Evolutionary conservation across 2,113 vertebrate species (phyloP).

Genomic region (Oxygymnocypris stewartii): DNA sequence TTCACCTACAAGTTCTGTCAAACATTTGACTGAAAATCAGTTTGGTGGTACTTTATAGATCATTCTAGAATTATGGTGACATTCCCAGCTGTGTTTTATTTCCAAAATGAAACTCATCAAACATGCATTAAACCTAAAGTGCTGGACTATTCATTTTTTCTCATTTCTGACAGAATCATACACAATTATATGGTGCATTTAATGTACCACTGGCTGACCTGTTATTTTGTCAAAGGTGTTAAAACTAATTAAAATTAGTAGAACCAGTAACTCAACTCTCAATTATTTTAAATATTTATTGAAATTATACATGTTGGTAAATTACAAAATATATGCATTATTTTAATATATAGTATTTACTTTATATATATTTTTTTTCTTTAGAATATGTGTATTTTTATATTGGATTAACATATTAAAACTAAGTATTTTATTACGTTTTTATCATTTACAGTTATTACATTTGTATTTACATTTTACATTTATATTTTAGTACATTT

Average conservation of each 20-base stretch:
- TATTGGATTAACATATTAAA: not conserved
- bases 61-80: not conserved
- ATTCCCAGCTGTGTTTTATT: conserved; percentile 15
- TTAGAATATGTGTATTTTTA: not conserved
- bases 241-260: not conserved
- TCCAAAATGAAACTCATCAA: not conserved
- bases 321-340: not conserved
- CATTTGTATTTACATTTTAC: too few species aligned
- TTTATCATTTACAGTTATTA: too few species aligned
- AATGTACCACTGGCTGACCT: not conserved
- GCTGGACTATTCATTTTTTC: too few species aligned
- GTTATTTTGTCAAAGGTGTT: not conserved
- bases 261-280: not conserved
- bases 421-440: too few species aligned
- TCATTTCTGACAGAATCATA: not conserved
- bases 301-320: not conserved
- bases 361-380: not conserved
- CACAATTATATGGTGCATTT: not conserved
- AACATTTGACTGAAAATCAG: not conserved
- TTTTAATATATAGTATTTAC: not conserved
- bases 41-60: not conserved
- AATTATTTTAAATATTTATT: not conserved
- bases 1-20: conserved; percentile 4
- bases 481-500: too few species aligned
- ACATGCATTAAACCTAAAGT: not conserved